Evolutionary conservation across 2,888 invertebrate genomes (phyloP), one percentile per base, ranked within the genome.

Genomic region (Metopia argyrocephala): DNA sequence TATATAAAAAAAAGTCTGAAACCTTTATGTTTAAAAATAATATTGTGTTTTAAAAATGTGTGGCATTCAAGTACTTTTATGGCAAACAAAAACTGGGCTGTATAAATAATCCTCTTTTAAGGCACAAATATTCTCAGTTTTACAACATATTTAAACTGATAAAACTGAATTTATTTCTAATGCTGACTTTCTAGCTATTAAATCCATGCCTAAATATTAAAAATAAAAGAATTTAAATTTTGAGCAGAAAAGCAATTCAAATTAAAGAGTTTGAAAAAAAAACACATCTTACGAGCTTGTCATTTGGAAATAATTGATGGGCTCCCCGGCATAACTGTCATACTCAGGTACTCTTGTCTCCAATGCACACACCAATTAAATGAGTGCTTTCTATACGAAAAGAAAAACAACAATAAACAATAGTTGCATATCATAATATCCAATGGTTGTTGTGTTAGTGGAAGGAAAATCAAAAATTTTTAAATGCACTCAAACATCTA

Each of bases 311-410:
- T 78, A 81, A 81, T 74, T 74, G 78, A 78, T 78, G 45, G 78
- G 62, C 78, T 78, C 70, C 21, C 56, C 45, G 78, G 78, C 70
- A 65, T 78, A 78, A 66, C 73, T 81, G 78, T 81, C 81, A 81
- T 66, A 75, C 61, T 66, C 74, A 81, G 52, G 28, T 59, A 52
- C 71, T 78, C 54, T n/a, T n/a, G 70, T 69, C 76, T 74, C 80
- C 57, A 66, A 75, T 74, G 81, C 81, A 81, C 81, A 78, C 70
- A 70, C 70, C 81, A 81, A 81, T 81, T 81, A 81, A 74, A 81
- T 74, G 66, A 78, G 74, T 78, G 78, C 75, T 70, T 23, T 52
- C 65, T 65, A 48, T n/a, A n/a, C 78, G 64, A 79, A 74, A 75
- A 25, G 59, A 69, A 45, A 59, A 52, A 75, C 31, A 73, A 65